Evolutionary conservation across 2,888 invertebrate species (phyloP), one percentile per base, ranked within the genome.

Genomic region (Harpalus rubripes): DNA sequence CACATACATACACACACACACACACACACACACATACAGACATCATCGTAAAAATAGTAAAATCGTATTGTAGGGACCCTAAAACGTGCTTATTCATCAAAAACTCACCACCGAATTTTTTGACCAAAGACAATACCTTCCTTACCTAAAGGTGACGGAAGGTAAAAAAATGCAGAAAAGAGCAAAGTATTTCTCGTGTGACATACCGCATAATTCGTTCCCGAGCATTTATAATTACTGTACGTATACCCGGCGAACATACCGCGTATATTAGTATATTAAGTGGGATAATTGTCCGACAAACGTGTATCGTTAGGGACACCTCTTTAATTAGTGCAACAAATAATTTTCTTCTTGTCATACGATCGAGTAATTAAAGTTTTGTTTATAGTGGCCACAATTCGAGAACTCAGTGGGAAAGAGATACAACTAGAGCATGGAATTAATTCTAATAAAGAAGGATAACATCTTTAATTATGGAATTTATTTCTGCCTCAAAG

Each of bases 301-400:
- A 79, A 78, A 79, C 59, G 26, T 61, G 61, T 32, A 63, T 59
- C 63, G 80, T 80, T 80, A 80, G 61, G 22, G 80, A 80, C 80
- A 80, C 80, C 80, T 80, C 80, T 80, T 80, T 80, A 80, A 80
- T 80, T 80, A 80, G 80, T 80, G 80, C 59, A 63, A 80, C 72
- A 80, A 61, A 80, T 80, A 80, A 80, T 63, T 80, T 80, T 80
- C 80, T 26, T 41, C 63, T 59, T 63, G 80, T 80, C 80, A 63
- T 80, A 80, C 59, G 63, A 41, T 39, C 80, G 44, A 59, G 80
- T 80, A 80, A 80, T 80, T 80, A 80, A 80, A 80, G 80, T 80
- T 80, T 80, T 80, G 80, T 80, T 80, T 80, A 80, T 80, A 80
- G 80, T 41, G 41, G 41, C 41, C 63, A 80, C 80, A 80, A 61